Evolutionary conservation across 2,888 invertebrate species (phyloP).

Genomic region (Aproaerema taeniolella): DNA sequence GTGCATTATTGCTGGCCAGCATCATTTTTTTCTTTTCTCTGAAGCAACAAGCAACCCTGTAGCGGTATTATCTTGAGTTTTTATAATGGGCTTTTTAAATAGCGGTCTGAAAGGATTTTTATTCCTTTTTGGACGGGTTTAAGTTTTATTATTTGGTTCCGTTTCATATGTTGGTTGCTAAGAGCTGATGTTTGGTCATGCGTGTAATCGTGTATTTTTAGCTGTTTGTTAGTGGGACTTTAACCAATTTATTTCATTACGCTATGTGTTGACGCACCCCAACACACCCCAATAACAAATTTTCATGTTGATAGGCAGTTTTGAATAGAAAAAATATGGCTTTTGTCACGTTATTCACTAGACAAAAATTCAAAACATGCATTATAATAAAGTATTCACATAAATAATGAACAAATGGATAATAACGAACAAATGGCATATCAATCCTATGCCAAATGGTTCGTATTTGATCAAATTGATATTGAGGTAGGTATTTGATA

Average conservation of each 20-base stretch:
- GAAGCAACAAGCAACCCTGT: slow-evolving; percentile 13
- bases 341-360: slow-evolving; percentile 2
- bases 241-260: slow-evolving; percentile 25
- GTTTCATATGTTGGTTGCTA: slow-evolving; percentile 34
- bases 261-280: slow-evolving; percentile 25
- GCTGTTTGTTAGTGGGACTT: slow-evolving; percentile 21
- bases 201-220: slow-evolving; percentile 40
- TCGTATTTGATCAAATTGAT: too few species aligned
- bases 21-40: slow-evolving; percentile 13
- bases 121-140: neutral
- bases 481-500: too few species aligned
- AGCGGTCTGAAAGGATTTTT: slow-evolving; percentile 4
- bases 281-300: slow-evolving; percentile 4
- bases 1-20: slow-evolving; percentile 15
- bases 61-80: slow-evolving; percentile 18
- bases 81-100: slow-evolving; percentile 6
- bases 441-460: too few species aligned
- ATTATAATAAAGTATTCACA: too few species aligned
- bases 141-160: slow-evolving; percentile 35
- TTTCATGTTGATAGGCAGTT: slow-evolving; percentile 7
- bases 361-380: neutral
- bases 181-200: slow-evolving; percentile 29
- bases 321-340: neutral
- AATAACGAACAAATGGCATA: too few species aligned
- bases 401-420: too few species aligned